Evolutionary conservation across 1,140 invertebrate genomes (phyloP).

Genomic region (Trichonephila clavipes): DNA sequence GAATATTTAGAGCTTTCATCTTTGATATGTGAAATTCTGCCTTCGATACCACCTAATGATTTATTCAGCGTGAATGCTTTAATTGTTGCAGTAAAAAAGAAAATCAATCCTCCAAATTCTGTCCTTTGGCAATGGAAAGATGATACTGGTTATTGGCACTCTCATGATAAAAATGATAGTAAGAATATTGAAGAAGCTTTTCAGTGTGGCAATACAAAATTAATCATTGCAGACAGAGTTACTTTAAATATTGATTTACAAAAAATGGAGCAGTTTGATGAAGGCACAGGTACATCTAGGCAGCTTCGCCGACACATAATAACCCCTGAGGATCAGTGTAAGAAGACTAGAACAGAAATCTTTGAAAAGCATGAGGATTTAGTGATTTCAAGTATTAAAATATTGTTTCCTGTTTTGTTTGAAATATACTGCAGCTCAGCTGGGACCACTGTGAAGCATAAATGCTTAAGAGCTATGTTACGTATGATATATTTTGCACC

Average conservation of each 20-base stretch:
- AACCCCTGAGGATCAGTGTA: slow-evolving; percentile 40
- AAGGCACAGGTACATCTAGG: slow-evolving; percentile 87
- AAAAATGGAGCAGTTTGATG: slow-evolving; percentile 98
- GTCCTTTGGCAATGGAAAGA: slow-evolving; percentile 98
- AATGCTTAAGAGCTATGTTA: slow-evolving; percentile 96
- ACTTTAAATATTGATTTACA: slow-evolving; percentile 97
- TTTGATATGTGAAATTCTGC: slow-evolving; percentile 95
- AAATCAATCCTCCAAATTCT: slow-evolving; percentile 83
- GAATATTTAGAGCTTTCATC: slow-evolving; percentile 98
- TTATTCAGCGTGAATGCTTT: slow-evolving; percentile 95
- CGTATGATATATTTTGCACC: slow-evolving; percentile 96
- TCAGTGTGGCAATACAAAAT: slow-evolving; percentile 95
- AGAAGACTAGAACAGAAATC: slow-evolving; percentile 83
- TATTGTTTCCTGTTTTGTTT: slow-evolving; percentile 93
- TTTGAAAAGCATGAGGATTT: slow-evolving; percentile 86
- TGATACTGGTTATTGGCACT: slow-evolving; percentile 88
- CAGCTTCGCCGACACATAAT: slow-evolving; percentile 87
- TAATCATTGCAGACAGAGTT: slow-evolving; percentile 88
- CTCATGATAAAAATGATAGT: slow-evolving; percentile 87
- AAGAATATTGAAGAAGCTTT: slow-evolving; percentile 94
- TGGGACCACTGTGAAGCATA: slow-evolving; percentile 96
- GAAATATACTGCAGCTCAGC: slow-evolving; percentile 99
- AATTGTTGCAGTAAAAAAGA: slow-evolving; percentile 85
- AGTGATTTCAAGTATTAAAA: slow-evolving; percentile 89
- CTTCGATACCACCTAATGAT: slow-evolving; percentile 94